A percentile compares a stretch with the other conserved stretches of the same genome.
These are phyloP conservation scores for Poecilus cupreus DNA, from an alignment of 2,888 invertebrate species.

Conservation along the genomic window DNA sequence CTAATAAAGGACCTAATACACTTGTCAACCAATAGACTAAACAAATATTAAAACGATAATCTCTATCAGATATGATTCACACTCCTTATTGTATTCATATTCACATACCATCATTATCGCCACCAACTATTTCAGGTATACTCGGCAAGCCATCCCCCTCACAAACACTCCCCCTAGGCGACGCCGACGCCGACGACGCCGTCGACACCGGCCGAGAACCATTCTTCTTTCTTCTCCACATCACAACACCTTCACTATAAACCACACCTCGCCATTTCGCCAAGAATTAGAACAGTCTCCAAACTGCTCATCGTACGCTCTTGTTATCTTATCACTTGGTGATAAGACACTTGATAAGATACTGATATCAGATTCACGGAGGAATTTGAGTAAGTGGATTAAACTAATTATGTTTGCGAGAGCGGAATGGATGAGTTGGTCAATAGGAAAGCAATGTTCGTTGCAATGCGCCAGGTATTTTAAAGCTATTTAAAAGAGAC, in stretches of 20 bases:
- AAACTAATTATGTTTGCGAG: too few species aligned
- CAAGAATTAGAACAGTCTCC: background rate
- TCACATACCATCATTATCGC: background rate
- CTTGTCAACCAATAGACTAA: too few species aligned
- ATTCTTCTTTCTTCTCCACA: background rate
- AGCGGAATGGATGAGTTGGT: too few species aligned
- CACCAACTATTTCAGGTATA: background rate
- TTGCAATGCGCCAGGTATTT: too few species aligned
- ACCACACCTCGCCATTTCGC: background rate
- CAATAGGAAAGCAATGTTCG: too few species aligned
- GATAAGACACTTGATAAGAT: too few species aligned
- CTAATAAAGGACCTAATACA: too few species aligned
- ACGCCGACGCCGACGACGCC: background rate
- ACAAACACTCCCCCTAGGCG: background rate
- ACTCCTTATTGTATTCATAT: too few species aligned
- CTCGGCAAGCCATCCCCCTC: background rate
- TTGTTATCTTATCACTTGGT: background rate
- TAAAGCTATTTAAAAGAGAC: too few species aligned
- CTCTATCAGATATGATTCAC: background rate
- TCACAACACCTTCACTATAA: background rate
- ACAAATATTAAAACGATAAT: too few species aligned
- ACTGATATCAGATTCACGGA: too few species aligned
- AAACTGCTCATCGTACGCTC: background rate
- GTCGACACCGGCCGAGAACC: background rate
- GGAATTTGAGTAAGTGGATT: too few species aligned